These are phyloP conservation scores for Drosophila truncata DNA, from an alignment of 1,140 invertebrate genomes.

Conservation along the genomic window DNA sequence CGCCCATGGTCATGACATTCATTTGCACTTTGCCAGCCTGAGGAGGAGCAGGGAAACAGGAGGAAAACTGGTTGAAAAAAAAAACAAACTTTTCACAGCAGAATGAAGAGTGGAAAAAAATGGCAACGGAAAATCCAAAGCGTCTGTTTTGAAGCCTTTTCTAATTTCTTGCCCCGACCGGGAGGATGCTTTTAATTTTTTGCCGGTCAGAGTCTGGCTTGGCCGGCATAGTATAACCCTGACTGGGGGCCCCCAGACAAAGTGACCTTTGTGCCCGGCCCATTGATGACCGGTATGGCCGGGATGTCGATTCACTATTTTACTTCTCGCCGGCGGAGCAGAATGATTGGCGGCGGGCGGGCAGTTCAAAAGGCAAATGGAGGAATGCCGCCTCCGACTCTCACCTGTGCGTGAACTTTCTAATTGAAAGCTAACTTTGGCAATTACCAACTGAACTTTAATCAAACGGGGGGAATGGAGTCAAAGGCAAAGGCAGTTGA, in stretches of 20 bases:
- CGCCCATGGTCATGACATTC: conserved; percentile 60
- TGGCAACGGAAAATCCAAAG: conserved; percentile 40
- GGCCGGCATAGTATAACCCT: conserved; percentile 43
- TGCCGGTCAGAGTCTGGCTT: conserved; percentile 39
- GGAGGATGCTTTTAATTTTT: conserved; percentile 51
- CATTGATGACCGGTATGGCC: conserved; percentile 24
- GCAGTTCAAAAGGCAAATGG: conserved; percentile 70
- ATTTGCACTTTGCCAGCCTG: conserved; percentile 59
- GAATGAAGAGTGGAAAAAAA: conserved; percentile 28
- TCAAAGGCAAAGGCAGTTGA: conserved; percentile 9
- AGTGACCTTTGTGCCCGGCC: conserved; percentile 65
- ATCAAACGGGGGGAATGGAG: conserved; percentile 60
- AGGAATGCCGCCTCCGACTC: conserved; percentile 54
- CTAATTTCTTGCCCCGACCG: conserved; percentile 51
- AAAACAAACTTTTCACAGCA: conserved; percentile 24
- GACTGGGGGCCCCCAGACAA: conserved; percentile 52
- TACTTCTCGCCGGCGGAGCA: conserved; percentile 17
- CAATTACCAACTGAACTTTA: conserved; percentile 78
- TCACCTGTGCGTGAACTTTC: conserved; percentile 65
- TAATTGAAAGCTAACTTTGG: conserved; percentile 83
- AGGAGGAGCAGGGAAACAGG: neutral
- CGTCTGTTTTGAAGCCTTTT: conserved; percentile 66
- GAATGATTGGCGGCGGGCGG: conserved; percentile 48
- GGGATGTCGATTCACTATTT: conserved; percentile 28
- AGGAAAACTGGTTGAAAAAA: neutral